These are phyloP conservation scores for Lycophotia porphyrea DNA, from an alignment of 2,888 invertebrate genomes.

Conservation along the genomic window DNA sequence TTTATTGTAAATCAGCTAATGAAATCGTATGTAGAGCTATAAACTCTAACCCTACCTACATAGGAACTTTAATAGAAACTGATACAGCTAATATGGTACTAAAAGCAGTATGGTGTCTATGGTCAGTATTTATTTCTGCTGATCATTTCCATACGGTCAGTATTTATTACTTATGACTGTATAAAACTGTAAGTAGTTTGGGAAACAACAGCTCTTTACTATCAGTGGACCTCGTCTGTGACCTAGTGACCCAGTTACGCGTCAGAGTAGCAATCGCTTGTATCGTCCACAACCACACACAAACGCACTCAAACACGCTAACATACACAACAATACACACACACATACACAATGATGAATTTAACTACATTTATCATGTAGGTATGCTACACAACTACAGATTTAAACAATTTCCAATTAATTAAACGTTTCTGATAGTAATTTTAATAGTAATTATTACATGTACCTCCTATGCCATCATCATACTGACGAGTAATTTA, in stretches of 20 bases:
- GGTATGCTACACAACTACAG: conserved; percentile 21
- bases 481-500: conserved; percentile 41
- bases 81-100: conserved; percentile 1
- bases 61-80: neutral
- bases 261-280: conserved; percentile 82
- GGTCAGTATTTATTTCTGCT: conserved; percentile 51
- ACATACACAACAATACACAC: conserved; percentile 35
- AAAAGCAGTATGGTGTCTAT: conserved; percentile 7
- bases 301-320: conserved; percentile 42
- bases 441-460: conserved; percentile 30
- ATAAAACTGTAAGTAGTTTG: conserved; percentile 77
- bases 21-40: neutral
- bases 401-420: conserved; percentile 33
- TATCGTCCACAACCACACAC: conserved; percentile 74
- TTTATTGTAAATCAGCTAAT: neutral
- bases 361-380: conserved; percentile 52
- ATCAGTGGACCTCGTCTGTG: conserved; percentile 90
- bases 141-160: conserved; percentile 35
- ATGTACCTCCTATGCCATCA: conserved; percentile 20
- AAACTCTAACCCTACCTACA: neutral
- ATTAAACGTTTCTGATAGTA: conserved; percentile 32
- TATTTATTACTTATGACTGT: conserved; percentile 61
- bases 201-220: conserved; percentile 80
- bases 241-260: conserved; percentile 92
- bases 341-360: conserved; percentile 32